Evolutionary conservation across 2,113 vertebrate genomes (phyloP), one percentile per base, ranked within the genome.

Genomic region (Emydocephalus ijimae): DNA sequence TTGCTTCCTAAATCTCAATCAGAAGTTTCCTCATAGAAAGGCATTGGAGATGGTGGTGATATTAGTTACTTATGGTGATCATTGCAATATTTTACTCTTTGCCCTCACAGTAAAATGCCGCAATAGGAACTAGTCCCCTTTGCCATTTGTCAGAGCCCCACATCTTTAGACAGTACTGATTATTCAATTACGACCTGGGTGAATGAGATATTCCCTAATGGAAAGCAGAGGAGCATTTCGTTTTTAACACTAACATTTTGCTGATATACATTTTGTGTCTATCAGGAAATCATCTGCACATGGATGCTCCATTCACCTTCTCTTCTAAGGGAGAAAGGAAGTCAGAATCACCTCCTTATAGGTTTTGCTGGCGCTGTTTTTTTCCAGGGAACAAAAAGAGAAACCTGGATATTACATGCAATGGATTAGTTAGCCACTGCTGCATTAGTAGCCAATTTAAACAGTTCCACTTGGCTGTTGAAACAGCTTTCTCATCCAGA

Each of bases 391-490:
- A 54, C 91, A 90, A 91, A 74, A 95, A 23, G 59, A 94, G 92
- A 93, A 96, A 87, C 0, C 95, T 90, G 89, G 94, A 93, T 93
- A 94, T 94, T 92, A 94, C 96, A 96, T 89, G 94, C 69, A 95
- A 90, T 91, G 92, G 90, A 96, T 96, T 93, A 96, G 93, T 94
- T 93, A 94, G 91, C 29, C n/a, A 0, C 69, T 57, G 89, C 89
- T 94, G 0, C 20, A 91, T 94, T 93, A 91, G 96, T 94, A 85
- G 96, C 96, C 96, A 97, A 96, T 90, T 95, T 94, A 96, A 96
- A 96, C 95, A 96, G 93, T 94, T 94, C 95, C 91, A 93, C 85
- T 95, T 97, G 97, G 96, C 95, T 94, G 94, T 93, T 89, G 96
- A 97, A 96, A 93, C 24, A 29, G 0, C n/a, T 39, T 92, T 95